Evolutionary conservation across 2,797 vertebrate genomes (phyloP).

Genomic region (Helostoma temminkii): DNA sequence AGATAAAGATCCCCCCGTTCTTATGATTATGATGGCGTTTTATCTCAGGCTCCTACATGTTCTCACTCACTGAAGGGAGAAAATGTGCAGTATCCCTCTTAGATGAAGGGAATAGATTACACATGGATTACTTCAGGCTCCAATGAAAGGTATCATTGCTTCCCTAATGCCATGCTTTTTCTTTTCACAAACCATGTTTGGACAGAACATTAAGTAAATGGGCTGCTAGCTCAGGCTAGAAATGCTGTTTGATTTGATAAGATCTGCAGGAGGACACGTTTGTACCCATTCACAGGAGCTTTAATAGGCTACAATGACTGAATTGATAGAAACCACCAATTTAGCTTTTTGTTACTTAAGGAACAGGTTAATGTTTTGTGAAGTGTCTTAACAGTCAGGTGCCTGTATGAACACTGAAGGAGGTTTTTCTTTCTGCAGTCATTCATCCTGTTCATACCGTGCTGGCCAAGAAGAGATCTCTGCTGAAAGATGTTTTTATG

Average conservation of each 20-base stretch:
- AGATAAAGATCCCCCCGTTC: slow-evolving; percentile 15
- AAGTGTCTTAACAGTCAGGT: no score
- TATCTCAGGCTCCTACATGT: slow-evolving; percentile 30
- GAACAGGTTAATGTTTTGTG: no score
- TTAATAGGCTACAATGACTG: not conserved
- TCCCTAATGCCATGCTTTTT: slow-evolving; percentile 44
- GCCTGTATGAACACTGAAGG: no score
- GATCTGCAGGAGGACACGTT: not conserved
- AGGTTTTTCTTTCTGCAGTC: no score
- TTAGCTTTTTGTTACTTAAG: slow-evolving; percentile 11
- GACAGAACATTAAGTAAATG: slow-evolving; percentile 22
- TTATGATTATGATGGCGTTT: slow-evolving; percentile 19
- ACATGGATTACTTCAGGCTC: slow-evolving; percentile 29
- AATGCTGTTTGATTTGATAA: slow-evolving; percentile 22
- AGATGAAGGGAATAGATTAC: slow-evolving; percentile 32
- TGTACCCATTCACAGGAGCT: not conserved
- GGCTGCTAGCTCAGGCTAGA: slow-evolving; percentile 34
- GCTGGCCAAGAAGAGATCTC: no score
- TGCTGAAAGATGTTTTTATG: no score
- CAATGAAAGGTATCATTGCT: slow-evolving; percentile 17
- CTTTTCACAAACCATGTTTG: slow-evolving; percentile 36
- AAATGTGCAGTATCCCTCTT: slow-evolving; percentile 4
- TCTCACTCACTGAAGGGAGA: slow-evolving; percentile 19
- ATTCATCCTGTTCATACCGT: no score
- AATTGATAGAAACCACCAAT: slow-evolving; percentile 2